These are phyloP conservation scores for Xiphias gladius DNA, from an alignment of 2,113 vertebrate species.

Conservation along the genomic window DNA sequence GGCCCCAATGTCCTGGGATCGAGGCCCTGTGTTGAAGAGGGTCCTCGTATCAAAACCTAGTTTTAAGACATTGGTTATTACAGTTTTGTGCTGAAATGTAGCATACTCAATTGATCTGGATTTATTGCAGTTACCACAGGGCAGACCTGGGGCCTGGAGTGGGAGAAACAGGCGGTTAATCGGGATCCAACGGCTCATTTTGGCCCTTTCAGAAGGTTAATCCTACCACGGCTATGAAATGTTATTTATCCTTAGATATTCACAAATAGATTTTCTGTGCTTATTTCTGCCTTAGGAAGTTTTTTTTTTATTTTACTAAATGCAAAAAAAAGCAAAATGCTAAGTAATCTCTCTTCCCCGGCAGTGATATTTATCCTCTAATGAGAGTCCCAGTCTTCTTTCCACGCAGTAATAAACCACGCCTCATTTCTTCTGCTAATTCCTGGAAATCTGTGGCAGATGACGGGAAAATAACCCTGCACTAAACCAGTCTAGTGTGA, in stretches of 20 bases:
- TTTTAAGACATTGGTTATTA: too few relatives aligned
- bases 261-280: background rate
- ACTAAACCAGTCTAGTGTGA: slow-evolving; percentile 5
- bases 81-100: too few relatives aligned
- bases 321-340: background rate
- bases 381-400: background rate
- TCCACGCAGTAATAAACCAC: background rate
- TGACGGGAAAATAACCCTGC: background rate
- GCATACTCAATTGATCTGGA: too few relatives aligned
- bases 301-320: too few relatives aligned
- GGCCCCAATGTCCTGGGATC: too few relatives aligned
- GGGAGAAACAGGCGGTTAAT: too few relatives aligned
- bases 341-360: background rate
- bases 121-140: background rate
- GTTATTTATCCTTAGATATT: background rate
- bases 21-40: too few relatives aligned
- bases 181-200: too few relatives aligned
- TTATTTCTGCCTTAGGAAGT: background rate
- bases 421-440: background rate
- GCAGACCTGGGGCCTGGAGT: background rate
- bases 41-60: too few relatives aligned
- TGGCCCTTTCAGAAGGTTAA: too few relatives aligned
- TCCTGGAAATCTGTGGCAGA: background rate
- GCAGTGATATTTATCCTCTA: background rate
- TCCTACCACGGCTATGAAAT: background rate